Evolutionary conservation across 2,888 invertebrate species (phyloP).

Genomic region (Tetragonisca angustula): DNA sequence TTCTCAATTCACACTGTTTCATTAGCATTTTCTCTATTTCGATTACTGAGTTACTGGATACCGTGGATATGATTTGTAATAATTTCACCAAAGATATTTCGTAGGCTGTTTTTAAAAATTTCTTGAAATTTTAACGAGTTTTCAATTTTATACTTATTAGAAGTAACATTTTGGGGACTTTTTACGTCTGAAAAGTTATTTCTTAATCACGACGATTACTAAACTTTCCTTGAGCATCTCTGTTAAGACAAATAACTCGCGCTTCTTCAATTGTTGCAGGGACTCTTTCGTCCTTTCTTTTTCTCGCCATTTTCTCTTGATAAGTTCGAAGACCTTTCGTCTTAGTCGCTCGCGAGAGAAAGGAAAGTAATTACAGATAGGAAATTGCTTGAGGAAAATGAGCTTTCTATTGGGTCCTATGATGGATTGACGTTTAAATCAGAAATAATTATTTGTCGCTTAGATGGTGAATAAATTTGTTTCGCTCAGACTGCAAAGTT

Average conservation of each 20-base stretch:
- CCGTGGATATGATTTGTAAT: background rate
- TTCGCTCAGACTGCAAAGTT: background rate
- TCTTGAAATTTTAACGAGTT: background rate
- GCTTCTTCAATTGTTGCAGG: conserved; percentile 3
- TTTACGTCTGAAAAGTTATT: background rate
- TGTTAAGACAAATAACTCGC: conserved; percentile 11
- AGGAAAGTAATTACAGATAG: conserved; percentile 49
- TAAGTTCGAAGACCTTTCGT: conserved; percentile 24
- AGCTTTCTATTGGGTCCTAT: conserved; percentile 24
- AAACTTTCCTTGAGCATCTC: conserved; percentile 1
- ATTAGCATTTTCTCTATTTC: background rate
- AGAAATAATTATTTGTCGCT: conserved; percentile 41
- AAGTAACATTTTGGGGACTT: background rate
- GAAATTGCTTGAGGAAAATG: conserved; percentile 48
- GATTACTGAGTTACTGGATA: background rate
- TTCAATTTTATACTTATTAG: background rate
- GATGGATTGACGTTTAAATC: conserved; percentile 45
- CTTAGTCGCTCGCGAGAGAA: conserved; percentile 14
- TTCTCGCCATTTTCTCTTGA: conserved; percentile 15
- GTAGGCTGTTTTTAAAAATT: background rate
- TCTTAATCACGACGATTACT: background rate
- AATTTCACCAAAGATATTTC: background rate
- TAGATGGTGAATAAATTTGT: conserved; percentile 26
- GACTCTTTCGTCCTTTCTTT: conserved; percentile 12
- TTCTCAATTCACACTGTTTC: background rate